Conservation (phyloP, 37 sponge, comb jelly and placozoan species). For the Ianthella basta region DNA sequence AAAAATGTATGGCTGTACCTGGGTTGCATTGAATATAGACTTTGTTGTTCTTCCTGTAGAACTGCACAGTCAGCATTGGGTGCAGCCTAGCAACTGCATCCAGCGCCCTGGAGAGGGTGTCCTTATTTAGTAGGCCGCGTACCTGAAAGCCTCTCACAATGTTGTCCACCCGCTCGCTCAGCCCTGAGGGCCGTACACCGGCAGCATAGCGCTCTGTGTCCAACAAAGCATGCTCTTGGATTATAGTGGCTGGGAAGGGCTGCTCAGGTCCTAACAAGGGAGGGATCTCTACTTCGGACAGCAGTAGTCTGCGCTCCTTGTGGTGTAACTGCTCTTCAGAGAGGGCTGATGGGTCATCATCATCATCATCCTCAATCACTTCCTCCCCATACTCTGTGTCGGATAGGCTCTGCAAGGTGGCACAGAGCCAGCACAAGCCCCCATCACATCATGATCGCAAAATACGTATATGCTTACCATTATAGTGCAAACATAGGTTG, state of each 20-base stretch:
- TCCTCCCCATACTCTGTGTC: not conserved
- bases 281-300: not conserved
- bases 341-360: not conserved
- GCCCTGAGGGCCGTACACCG: constrained; percentile 30
- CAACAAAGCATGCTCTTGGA: constrained; percentile 66
- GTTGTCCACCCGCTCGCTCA: constrained; percentile 64
- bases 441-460: no score
- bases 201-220: constrained; percentile 48
- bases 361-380: not conserved
- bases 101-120: constrained; percentile 50
- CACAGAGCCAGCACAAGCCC: no score
- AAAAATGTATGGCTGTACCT: constrained; percentile 6
- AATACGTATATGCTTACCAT: no score
- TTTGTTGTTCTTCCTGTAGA: constrained; percentile 41
- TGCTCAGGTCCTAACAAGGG: not conserved
- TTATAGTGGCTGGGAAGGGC: constrained; percentile 71
- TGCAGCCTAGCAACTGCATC: constrained; percentile 53
- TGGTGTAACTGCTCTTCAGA: not conserved
- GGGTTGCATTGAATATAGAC: constrained; percentile 49
- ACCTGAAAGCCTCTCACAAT: constrained; percentile 73
- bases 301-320: not conserved
- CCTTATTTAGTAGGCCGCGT: constrained; percentile 73
- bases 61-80: constrained; percentile 57
- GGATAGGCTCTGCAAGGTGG: not conserved
- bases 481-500: no score